These are phyloP conservation scores for Cinclus mexicanus DNA, from an alignment of 2,113 vertebrate genomes.

Conservation along the genomic window DNA sequence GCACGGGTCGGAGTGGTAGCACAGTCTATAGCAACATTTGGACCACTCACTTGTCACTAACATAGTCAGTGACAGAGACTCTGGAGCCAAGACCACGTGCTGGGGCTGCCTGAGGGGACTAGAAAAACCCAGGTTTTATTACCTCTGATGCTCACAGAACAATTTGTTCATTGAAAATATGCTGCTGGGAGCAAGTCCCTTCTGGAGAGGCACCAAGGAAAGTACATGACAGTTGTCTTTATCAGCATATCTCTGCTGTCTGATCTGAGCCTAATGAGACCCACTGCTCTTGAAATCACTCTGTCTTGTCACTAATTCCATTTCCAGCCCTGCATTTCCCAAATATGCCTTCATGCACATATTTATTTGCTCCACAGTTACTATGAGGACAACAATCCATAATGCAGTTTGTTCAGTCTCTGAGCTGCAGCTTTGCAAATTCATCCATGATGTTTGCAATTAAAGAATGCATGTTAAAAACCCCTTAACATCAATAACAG, in stretches of 20 bases:
- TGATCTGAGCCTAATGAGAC: not conserved
- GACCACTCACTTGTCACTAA: not conserved
- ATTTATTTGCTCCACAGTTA: not conserved
- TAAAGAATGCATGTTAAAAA: not conserved
- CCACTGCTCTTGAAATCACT: not conserved
- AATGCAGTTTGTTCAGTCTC: not conserved
- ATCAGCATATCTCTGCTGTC: not conserved
- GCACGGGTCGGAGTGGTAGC: fast-evolving
- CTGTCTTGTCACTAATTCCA: not conserved
- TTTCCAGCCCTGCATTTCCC: not conserved
- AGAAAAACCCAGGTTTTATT: not conserved
- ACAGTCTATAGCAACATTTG: not conserved
- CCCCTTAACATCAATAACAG: not conserved
- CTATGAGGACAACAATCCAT: not conserved
- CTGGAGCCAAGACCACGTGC: not conserved
- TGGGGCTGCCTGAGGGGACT: not conserved
- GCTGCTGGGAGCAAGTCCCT: fast-evolving
- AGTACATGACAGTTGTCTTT: not conserved
- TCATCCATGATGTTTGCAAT: not conserved
- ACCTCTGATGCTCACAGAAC: not conserved
- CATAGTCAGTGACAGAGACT: not conserved
- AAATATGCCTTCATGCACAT: not conserved
- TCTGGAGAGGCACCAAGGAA: not conserved
- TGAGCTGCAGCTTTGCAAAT: not conserved
- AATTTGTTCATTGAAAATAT: not conserved